Base-by-base conservation (phyloP, 2,113 vertebrate species). In the Fregetta grallaria region DNA sequence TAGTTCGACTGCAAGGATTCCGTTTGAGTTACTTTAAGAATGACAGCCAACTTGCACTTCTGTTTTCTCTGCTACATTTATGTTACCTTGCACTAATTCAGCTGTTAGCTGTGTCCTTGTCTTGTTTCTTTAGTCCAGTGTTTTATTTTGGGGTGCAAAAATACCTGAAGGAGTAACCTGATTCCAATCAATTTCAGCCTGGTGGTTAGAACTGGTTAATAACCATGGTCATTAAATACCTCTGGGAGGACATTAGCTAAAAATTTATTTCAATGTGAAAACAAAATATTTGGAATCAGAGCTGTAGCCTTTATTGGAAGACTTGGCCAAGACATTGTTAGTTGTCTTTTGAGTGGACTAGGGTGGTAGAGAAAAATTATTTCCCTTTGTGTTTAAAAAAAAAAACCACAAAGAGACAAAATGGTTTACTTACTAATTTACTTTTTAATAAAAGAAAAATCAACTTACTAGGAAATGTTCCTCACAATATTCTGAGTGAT, bases 81-180 rank as follows among this genome's bases (percentile, higher is more conserved):
- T 55, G 85, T 91, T 83, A 91, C 45, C 53, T 78, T 90, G 91
- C 50, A 40, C 52, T 91, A 92, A 58, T 72, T 88, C 83, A 75
- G 13, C 62, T 88, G 2, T 63, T 83, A 81, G 78, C 55, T 76
- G 50, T 47, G 67, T 80, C 79, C 73, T 80, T 38, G 68, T 91
- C 73, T 23, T 17, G 22, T 78, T 89, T 77, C 15, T 91, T 90
- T 82, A 55, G 70, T 88, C 95, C 92, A 90, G 96, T 95, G 83
- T 95, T 94, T 95, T 93, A 84, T 92, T 92, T 97, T 75, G 82
- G 86, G 91, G 94, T 97, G 62, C 81, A 82, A 76, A 90, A 94
- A 36, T 83, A 68, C 1, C 61, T 53, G 49, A 86, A 90, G 71
- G 67, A 90, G 61, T 72, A 66, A 90, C 59, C 38, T 1, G 3